Conservation (phyloP, 2,113 vertebrate genomes). For the Galeopterus variegatus region DNA sequence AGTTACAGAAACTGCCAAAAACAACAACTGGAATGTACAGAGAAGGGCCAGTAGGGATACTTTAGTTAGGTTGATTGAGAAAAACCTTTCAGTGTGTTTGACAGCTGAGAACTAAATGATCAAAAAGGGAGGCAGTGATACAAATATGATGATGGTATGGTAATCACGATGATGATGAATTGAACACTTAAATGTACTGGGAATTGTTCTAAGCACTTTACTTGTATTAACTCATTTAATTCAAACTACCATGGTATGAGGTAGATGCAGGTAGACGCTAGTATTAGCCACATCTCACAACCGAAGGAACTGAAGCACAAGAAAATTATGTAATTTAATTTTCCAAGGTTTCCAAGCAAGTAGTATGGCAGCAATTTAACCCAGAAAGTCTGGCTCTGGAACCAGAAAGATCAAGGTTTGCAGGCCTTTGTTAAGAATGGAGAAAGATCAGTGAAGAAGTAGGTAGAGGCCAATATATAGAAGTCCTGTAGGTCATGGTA, state of each 20-base stretch:
- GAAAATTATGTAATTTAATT: conserved; percentile 36
- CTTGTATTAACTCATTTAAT: background rate
- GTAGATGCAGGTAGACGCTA: background rate
- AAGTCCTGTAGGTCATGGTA: background rate
- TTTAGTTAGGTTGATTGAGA: background rate
- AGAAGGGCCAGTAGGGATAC: background rate
- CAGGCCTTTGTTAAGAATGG: background rate
- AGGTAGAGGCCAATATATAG: background rate
- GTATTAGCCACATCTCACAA: conserved; percentile 51
- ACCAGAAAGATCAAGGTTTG: background rate
- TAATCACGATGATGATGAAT: background rate
- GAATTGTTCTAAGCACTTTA: background rate
- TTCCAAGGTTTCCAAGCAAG: conserved; percentile 29
- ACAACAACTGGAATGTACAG: background rate
- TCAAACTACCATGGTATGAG: background rate
- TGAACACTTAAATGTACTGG: conserved; percentile 1
- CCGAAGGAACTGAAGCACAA: background rate
- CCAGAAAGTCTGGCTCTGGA: background rate
- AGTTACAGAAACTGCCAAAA: conserved; percentile 9
- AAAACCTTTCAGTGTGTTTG: background rate
- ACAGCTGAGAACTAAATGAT: background rate
- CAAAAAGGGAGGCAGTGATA: background rate
- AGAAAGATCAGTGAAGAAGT: background rate
- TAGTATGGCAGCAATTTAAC: background rate
- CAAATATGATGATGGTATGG: background rate